Conservation (phyloP, 1,140 invertebrate genomes). For the Scaptomyza graminum region DNA sequence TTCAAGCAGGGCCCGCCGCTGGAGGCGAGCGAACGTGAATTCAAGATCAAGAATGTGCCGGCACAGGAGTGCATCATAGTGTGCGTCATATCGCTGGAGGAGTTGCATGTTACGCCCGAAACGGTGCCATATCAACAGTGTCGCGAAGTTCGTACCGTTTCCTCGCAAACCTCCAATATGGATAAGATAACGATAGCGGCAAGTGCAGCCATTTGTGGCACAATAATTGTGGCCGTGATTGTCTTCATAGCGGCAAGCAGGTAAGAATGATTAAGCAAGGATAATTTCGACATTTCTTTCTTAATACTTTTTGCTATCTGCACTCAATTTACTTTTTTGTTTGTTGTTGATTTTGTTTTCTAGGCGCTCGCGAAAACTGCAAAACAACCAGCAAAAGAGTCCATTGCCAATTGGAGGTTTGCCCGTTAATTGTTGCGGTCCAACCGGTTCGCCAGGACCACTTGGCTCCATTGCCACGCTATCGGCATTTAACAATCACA, state of each 20-base stretch:
- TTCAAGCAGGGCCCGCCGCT: constrained; percentile 95
- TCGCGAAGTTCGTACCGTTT: constrained; percentile 93
- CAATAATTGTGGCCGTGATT: constrained; percentile 93
- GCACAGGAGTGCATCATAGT: constrained; percentile 96
- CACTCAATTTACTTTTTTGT: constrained; percentile 26
- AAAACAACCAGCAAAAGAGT: constrained; percentile 89
- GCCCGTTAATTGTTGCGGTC: constrained; percentile 90
- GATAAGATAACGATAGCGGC: constrained; percentile 97
- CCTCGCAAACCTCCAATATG: constrained; percentile 92
- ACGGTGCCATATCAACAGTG: constrained; percentile 94
- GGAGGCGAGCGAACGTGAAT: constrained; percentile 93
- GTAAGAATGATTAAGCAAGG: constrained; percentile 31
- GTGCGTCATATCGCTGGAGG: constrained; percentile 95
- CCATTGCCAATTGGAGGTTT: constrained; percentile 88
- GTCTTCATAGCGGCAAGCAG: constrained; percentile 94
- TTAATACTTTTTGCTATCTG: constrained; percentile 27
- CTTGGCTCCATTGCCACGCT: constrained; percentile 92
- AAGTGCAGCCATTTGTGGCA: constrained; percentile 96
- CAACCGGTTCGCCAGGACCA: constrained; percentile 90
- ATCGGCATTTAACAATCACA: constrained; percentile 92
- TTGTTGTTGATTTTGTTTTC: not conserved
- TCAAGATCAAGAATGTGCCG: constrained; percentile 96
- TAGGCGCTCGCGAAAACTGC: constrained; percentile 89
- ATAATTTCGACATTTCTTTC: no score
- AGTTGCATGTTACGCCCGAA: constrained; percentile 92